Conservation (phyloP, 2,797 vertebrate species). For the Urocyon cinereoargenteus region DNA sequence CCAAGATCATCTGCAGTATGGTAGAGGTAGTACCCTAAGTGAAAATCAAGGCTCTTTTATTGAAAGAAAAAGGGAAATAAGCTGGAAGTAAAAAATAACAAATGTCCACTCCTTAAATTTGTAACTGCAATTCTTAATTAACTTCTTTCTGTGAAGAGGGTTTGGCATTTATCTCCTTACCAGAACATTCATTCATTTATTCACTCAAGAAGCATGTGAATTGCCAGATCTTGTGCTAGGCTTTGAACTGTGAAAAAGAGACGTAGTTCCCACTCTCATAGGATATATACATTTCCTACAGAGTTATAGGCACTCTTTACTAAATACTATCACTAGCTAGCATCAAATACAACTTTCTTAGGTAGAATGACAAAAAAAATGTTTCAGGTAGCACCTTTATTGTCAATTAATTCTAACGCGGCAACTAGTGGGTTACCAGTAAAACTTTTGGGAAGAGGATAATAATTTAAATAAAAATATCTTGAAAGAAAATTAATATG, state of each 20-base stretch:
- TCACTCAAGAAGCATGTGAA: neutral
- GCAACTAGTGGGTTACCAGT: neutral
- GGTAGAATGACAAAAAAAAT: neutral
- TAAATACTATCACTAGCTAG: neutral
- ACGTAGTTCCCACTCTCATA: neutral
- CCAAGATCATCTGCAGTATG: neutral
- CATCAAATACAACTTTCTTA: neutral
- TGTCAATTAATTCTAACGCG: neutral
- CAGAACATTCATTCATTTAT: neutral
- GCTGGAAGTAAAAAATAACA: neutral
- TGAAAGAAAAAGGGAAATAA: neutral
- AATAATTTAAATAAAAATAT: slow-evolving; percentile 26
- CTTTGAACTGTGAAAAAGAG: neutral
- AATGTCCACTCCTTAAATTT: neutral
- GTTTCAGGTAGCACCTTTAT: neutral
- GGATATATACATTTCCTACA: neutral
- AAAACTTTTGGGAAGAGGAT: neutral
- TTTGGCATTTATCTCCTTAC: neutral
- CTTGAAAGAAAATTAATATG: neutral
- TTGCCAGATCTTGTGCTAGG: neutral
- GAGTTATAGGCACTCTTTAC: neutral
- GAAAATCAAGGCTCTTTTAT: neutral
- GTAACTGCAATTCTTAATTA: neutral
- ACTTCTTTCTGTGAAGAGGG: neutral
- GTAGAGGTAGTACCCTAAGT: neutral